Base-by-base conservation (phyloP, 1,140 invertebrate genomes). In the Drosophila orosa region DNA sequence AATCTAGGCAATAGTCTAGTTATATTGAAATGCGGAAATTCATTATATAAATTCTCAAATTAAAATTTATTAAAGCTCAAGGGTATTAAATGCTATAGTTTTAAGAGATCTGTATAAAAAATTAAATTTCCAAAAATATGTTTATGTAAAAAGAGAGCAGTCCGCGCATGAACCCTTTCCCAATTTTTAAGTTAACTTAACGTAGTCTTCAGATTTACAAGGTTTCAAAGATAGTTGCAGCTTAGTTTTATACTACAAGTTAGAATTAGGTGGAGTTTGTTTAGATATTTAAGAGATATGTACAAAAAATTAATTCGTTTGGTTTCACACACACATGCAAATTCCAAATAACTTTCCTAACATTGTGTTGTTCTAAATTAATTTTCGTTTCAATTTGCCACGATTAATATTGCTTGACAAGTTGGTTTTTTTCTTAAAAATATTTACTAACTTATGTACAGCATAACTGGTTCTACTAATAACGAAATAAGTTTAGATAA, bases 281-380 rank as follows among this genome's bases (percentile, higher is more conserved):
- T 12, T 33, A 61, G 19, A 40, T 50, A 39, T 17, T 31, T 55
- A 40, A 54, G 29, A 27, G n/a, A 67, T 15, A 15, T 45, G 39
- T 55, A 66, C 19, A 52, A 33, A 42, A 24, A 15, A 15, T 31
- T 15, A 3, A 37, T 59, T 52, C 19, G 42, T 33, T 57, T 56
- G 17, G 47, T 27, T 73, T 44, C 54, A 61, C 40, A 33, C 31
- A 33, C 25, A 37, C 25, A n/a, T 50, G 57, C 47, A 77, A 74
- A 31, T 57, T 50, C 31, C 42, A 63, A 39, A 65, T 37, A 44
- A 24, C 12, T 55, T 25, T 47, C 45, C 45, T 74, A 74, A 78
- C 50, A 50, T 67, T 19, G 75, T 84, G 42, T 80, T 84, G 80
- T 81, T 82, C 24, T 22, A 63, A 66, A 63, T 57, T 63, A 68